phyloP scores from a whole-genome alignment of 2,888 invertebrate genomes.

The Meiosimyza platycephala region DNA sequence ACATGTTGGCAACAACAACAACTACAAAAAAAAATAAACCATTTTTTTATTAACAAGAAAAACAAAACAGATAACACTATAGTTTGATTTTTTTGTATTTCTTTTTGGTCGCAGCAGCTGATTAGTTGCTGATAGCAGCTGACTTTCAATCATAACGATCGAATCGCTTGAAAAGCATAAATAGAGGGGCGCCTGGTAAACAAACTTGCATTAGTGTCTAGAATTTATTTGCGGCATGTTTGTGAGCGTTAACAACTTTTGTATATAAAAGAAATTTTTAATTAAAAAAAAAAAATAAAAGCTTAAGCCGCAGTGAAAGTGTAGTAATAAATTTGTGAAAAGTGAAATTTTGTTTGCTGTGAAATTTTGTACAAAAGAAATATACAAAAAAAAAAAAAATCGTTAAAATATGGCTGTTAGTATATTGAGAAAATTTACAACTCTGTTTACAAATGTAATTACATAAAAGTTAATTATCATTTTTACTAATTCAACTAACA shows the following conservation, averaged over 20 bases:
- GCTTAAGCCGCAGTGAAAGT: conserved; percentile 19
- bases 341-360: conserved; percentile 15
- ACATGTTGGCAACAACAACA: not conserved
- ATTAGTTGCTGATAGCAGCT: conserved; percentile 8
- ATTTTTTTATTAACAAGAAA: not conserved
- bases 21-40: not conserved
- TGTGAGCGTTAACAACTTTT: not conserved
- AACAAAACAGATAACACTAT: conserved; percentile 4
- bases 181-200: conserved; percentile 43
- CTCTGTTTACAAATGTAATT: no score
- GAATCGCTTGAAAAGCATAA: conserved; percentile 49
- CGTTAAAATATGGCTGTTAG: conserved; percentile 31
- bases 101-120: conserved; percentile 16
- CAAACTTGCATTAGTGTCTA: conserved; percentile 50
- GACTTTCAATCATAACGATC: not conserved
- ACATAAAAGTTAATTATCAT: no score
- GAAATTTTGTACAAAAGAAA: not conserved
- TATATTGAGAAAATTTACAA: conserved; percentile 17
- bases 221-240: conserved; percentile 38
- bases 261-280: not conserved
- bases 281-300: conserved; percentile 10
- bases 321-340: conserved; percentile 5
- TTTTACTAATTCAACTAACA: no score
- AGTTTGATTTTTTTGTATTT: not conserved
- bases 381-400: not conserved